Evolutionary conservation across 2,797 vertebrate species (phyloP), one percentile per base, ranked within the genome.

Genomic region (Benthosema pterotum): DNA sequence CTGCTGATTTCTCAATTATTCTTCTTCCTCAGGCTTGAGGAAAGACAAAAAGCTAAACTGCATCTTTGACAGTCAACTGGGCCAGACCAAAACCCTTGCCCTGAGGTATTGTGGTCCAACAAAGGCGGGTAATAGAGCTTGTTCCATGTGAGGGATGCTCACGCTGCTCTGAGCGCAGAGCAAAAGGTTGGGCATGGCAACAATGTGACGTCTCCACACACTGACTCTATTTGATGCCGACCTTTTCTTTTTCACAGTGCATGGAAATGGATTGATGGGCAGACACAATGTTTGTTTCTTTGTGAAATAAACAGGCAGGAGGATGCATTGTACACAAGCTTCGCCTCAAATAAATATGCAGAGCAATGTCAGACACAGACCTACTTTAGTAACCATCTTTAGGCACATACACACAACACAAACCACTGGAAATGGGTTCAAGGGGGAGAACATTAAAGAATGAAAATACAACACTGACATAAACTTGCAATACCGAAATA

Each of bases 1-100:
- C 89, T 77, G 88, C 92, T 94, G 92, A 91, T 92, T 93, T 91
- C 90, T 91, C 90, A 92, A 92, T 93, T 93, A 92, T 88, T 83
- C 79, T 87, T 87, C 77, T 78, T 90, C 85, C 88, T 86, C 80
- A 43, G 83, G 83, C 82, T 83, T 74, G 51, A 56, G 32, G 67
- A 74, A 62, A 89, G 79, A 89, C 83, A 87, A 83, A 85, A 83
- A 81, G 61, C 67, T 71, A 86, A 88, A 88, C 72, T 75, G 80
- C 80, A 79, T 83, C 77, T 80, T 79, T 90, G 88, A 86, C 83
- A 88, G 84, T 88, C 87, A 84, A 82, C 79, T 72, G 83, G 85
- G 80, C 80, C 76, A 76, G 74, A 83, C 80, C 60, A 82, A 82
- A 77, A 77, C 69, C 63, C 69, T 79, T 56, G 73, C 73, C 85